These are phyloP conservation scores for Ceraclea dissimilis DNA, from an alignment of 2,888 invertebrate species.

Conservation along the genomic window DNA sequence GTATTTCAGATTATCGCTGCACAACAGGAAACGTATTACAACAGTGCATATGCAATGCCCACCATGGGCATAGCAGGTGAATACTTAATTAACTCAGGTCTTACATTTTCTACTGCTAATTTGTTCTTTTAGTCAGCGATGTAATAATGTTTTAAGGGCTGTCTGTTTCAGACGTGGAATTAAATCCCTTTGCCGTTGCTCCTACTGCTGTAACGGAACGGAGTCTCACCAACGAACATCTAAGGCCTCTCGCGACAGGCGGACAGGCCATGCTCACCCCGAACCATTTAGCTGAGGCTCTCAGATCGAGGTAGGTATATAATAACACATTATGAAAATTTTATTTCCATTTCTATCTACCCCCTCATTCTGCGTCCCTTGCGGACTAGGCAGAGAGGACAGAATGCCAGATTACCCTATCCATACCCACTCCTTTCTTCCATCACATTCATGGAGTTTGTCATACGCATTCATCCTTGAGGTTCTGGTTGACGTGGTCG, in stretches of 20 bases:
- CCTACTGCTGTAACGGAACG: conserved; percentile 18
- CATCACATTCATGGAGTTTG: no score
- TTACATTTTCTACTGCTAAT: no score
- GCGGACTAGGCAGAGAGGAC: no score
- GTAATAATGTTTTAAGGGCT: background rate
- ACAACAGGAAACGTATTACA: conserved; percentile 35
- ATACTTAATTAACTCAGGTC: background rate
- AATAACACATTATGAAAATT: no score
- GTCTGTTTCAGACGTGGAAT: conserved; percentile 28
- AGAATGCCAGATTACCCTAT: no score
- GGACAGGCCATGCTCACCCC: conserved; percentile 31
- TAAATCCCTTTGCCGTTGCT: conserved; percentile 36
- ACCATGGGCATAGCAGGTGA: conserved; percentile 17
- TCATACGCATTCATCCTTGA: no score
- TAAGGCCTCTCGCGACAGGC: conserved; percentile 35
- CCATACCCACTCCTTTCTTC: no score
- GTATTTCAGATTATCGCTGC: conserved; percentile 31
- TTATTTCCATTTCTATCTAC: background rate
- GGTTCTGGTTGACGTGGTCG: no score
- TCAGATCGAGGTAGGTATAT: conserved; percentile 31
- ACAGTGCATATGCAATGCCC: conserved; percentile 19
- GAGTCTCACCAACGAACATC: conserved; percentile 35
- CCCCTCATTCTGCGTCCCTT: no score
- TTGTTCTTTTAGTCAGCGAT: no score
- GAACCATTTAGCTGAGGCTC: conserved; percentile 32